Percentiles rank a stretch among this genome's conserved stretches.
Evolutionary conservation across 2,888 invertebrate species (phyloP).

Genomic region (Urechis unicinctus): DNA sequence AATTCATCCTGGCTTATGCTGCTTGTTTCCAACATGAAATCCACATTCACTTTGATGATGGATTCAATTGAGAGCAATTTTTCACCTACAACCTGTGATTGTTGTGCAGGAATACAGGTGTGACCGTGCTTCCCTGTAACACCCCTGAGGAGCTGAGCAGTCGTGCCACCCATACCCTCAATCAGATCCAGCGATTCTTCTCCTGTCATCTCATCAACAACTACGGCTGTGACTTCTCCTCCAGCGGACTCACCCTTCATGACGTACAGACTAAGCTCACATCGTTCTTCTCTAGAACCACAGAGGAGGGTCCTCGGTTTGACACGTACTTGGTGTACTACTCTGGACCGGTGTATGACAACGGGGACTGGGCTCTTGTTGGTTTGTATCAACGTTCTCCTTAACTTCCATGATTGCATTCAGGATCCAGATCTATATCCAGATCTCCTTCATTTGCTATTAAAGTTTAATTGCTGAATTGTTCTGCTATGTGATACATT

Average conservation of each 20-base stretch:
- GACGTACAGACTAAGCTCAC: conserved; percentile 28
- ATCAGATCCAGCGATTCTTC: conserved; percentile 40
- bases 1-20: no score
- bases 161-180: conserved; percentile 34
- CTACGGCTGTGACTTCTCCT: conserved; percentile 47
- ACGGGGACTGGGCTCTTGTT: conserved; percentile 49
- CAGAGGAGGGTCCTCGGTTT: conserved; percentile 43
- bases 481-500: no score
- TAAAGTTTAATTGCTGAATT: no score
- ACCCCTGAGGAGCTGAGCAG: conserved; percentile 3
- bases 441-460: no score
- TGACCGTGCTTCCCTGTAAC: neutral
- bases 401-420: no score
- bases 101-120: neutral
- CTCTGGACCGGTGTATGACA: conserved; percentile 43
- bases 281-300: conserved; percentile 41
- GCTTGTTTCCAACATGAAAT: no score
- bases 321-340: conserved; percentile 49
- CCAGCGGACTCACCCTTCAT: conserved; percentile 38
- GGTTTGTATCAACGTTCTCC: conserved; percentile 35
- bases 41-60: no score
- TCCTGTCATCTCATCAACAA: conserved; percentile 46
- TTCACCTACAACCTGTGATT: neutral
- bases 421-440: no score
- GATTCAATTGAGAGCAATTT: neutral